A percentile compares a stretch with the other conserved stretches of the same genome.
Evolutionary conservation across 2,113 vertebrate species (phyloP).

Genomic region (Cephalopholis sonnerati): DNA sequence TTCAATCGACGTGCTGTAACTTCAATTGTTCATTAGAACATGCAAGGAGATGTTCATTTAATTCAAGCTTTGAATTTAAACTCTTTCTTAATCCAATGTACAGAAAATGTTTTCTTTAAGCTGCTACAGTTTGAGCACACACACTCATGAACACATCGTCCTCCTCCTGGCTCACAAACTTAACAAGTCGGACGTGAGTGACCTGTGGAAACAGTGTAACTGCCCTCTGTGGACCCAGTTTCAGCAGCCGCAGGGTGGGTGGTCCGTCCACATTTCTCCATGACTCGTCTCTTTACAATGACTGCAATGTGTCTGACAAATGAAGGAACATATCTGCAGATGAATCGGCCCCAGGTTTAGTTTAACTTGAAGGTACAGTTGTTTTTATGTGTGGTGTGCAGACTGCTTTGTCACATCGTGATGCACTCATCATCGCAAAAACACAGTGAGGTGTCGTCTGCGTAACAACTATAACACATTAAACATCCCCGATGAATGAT

Average conservation of each 20-base stretch:
- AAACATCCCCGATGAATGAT: background rate
- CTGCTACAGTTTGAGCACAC: background rate
- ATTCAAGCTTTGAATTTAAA: background rate
- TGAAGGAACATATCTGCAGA: conserved; percentile 47
- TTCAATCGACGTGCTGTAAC: background rate
- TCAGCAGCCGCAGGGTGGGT: conserved; percentile 74
- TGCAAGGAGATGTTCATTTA: background rate
- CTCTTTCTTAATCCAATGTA: background rate
- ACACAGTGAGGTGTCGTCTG: background rate
- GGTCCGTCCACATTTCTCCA: conserved; percentile 64
- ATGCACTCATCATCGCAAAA: background rate
- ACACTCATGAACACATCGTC: background rate
- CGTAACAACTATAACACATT: background rate
- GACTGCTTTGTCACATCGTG: background rate
- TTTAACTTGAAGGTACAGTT: background rate
- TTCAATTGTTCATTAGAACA: background rate
- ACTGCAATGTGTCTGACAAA: conserved; percentile 44
- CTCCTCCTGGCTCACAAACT: conserved; percentile 46
- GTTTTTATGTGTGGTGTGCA: background rate
- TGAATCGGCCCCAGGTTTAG: background rate
- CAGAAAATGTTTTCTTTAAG: conserved; percentile 15
- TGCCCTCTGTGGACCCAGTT: conserved; percentile 66
- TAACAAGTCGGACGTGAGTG: conserved; percentile 71
- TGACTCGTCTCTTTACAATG: conserved; percentile 17
- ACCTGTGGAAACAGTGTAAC: conserved; percentile 72